Conservation (phyloP, 2,113 vertebrate species). For the Recurvirostra avosetta region DNA sequence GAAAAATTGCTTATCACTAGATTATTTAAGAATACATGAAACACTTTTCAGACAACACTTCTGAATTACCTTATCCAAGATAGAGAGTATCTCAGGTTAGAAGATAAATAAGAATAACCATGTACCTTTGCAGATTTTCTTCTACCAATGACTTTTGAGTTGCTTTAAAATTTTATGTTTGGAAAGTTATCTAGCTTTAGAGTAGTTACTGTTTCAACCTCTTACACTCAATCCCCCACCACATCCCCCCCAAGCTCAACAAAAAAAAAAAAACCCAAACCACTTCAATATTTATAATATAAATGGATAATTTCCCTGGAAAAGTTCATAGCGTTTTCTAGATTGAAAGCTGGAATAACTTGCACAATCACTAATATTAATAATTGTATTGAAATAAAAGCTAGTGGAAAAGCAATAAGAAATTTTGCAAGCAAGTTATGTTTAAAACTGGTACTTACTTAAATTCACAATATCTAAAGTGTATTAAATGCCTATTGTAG, state of each 20-base stretch:
- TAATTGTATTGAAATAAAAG: neutral
- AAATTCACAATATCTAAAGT: neutral
- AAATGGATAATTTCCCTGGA: neutral
- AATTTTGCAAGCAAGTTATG: neutral
- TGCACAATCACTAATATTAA: neutral
- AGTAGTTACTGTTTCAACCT: neutral
- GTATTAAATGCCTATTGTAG: neutral
- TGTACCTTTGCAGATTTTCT: neutral
- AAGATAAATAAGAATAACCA: neutral
- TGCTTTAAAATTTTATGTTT: neutral
- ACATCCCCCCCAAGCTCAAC: rapidly evolving
- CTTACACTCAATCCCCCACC: neutral
- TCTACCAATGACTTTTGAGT: neutral
- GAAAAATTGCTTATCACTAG: neutral
- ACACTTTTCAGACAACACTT: neutral
- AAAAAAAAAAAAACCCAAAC: neutral
- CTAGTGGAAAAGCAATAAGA: neutral
- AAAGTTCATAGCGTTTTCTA: neutral
- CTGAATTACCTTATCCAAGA: neutral
- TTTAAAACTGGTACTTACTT: neutral
- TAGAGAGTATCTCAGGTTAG: neutral
- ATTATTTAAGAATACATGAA: neutral
- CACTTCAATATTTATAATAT: neutral
- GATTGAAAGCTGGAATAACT: neutral
- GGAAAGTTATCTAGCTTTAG: neutral